Percentiles rank a stretch among this genome's conserved stretches.
Evolutionary conservation across 2,888 invertebrate species (phyloP).

Genomic region (Dryocosmus kuriphilus): DNA sequence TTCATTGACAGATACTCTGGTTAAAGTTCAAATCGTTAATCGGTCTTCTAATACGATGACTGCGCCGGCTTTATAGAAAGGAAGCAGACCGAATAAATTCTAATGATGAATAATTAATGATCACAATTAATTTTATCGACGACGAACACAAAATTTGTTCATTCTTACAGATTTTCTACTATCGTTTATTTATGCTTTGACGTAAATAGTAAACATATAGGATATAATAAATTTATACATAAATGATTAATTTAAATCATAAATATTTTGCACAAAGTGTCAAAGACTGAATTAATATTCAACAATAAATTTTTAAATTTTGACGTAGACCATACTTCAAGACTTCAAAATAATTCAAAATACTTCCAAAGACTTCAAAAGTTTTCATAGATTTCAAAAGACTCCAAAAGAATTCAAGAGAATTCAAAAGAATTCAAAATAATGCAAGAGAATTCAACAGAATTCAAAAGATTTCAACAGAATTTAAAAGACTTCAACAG

Average conservation of each 20-base stretch:
- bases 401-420: too few relatives aligned
- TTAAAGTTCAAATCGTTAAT: conserved; percentile 32
- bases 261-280: background rate
- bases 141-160: background rate
- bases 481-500: too few relatives aligned
- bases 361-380: too few relatives aligned
- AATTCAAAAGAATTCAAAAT: too few relatives aligned
- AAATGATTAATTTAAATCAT: background rate
- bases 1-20: conserved; percentile 29
- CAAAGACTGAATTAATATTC: too few relatives aligned
- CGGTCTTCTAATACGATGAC: conserved; percentile 16
- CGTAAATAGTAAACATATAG: background rate
- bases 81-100: conserved; percentile 12
- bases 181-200: background rate
- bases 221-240: background rate
- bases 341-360: too few relatives aligned
- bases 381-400: too few relatives aligned
- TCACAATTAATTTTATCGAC: conserved; percentile 11
- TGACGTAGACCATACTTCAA: too few relatives aligned
- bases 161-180: background rate
- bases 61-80: background rate
- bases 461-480: too few relatives aligned
- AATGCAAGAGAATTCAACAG: too few relatives aligned
- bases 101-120: background rate
- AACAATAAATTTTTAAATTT: too few relatives aligned